Evolutionary conservation across 2,888 invertebrate species (phyloP).

Genomic region (Quadroppia sp.): DNA sequence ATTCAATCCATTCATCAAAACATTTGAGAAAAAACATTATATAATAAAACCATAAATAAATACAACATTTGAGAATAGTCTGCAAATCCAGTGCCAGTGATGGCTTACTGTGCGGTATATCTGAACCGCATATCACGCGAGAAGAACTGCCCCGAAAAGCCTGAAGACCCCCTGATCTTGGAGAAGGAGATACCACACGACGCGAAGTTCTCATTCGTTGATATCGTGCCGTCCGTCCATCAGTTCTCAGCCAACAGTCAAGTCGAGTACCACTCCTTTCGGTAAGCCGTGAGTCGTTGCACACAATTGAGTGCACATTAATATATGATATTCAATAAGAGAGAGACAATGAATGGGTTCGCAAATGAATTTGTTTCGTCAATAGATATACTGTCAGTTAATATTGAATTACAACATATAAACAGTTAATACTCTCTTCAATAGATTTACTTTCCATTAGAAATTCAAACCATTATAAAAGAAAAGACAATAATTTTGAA

Average conservation of each 20-base stretch:
- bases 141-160: constrained; percentile 39
- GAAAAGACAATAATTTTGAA: too few species aligned
- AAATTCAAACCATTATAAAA: too few species aligned
- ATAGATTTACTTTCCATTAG: too few species aligned
- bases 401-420: too few species aligned
- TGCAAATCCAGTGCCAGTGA: neutral
- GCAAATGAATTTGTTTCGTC: too few species aligned
- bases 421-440: too few species aligned
- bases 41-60: neutral
- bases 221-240: constrained; percentile 40
- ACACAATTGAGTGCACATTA: neutral
- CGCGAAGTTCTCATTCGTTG: constrained; percentile 38
- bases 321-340: too few species aligned
- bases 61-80: neutral
- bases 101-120: constrained; percentile 42
- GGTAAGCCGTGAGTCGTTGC: neutral
- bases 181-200: constrained; percentile 40
- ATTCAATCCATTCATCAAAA: too few species aligned
- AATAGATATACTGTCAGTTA: too few species aligned
- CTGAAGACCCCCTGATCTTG: constrained; percentile 38
- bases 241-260: constrained; percentile 29
- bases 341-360: too few species aligned
- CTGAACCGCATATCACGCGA: constrained; percentile 40
- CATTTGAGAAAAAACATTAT: neutral
- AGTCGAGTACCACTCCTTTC: constrained; percentile 39